Evolutionary conservation across 2,797 vertebrate species (phyloP).

Genomic region (Hozukius guyotensis): DNA sequence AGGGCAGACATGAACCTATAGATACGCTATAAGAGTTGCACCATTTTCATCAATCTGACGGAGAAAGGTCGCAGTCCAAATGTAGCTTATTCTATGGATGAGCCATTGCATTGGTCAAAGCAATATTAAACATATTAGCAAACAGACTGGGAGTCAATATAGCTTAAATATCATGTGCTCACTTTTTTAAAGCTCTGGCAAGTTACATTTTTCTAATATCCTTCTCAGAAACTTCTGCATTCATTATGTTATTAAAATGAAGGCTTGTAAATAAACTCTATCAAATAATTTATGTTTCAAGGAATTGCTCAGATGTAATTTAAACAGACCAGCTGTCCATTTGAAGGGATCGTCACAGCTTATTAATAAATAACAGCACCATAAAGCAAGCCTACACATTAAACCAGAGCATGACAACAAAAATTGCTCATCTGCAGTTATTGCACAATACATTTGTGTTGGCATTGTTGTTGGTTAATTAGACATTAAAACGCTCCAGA

Average conservation of each 20-base stretch:
- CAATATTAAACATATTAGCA: conserved; percentile 16
- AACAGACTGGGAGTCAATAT: conserved; percentile 21
- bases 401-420: no score
- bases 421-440: no score
- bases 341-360: background rate
- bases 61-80: background rate
- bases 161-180: background rate
- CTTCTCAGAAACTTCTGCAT: background rate
- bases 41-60: background rate
- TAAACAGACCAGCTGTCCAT: background rate
- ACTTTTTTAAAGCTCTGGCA: background rate
- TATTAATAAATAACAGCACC: no score
- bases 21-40: conserved; percentile 23
- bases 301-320: background rate
- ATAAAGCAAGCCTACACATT: no score
- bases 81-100: conserved; percentile 37
- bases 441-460: background rate
- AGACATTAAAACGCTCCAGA: background rate
- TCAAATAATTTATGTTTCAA: conserved; percentile 7
- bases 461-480: background rate
- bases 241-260: conserved; percentile 45
- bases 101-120: background rate
- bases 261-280: conserved; percentile 63
- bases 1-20: conserved; percentile 9
- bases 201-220: background rate